A percentile compares a stretch with the other conserved stretches of the same genome.
phyloP scores from a whole-genome alignment of 30 jellyfish, hydroid and myxozoan genomes.

The Catostylus mosaicus region DNA sequence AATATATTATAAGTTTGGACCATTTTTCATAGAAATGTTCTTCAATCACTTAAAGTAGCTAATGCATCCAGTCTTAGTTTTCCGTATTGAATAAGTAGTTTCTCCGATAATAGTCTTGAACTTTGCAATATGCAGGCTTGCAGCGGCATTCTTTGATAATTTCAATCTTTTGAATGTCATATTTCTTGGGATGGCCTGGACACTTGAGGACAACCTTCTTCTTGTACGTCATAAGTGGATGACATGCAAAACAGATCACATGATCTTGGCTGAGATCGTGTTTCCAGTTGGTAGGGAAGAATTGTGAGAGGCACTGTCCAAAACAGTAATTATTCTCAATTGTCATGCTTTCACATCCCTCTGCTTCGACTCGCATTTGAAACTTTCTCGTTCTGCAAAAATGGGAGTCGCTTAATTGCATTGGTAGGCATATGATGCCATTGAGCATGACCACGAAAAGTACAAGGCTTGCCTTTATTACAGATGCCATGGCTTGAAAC shows the following conservation, averaged over 20 bases:
- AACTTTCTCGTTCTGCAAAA: conserved; percentile 53
- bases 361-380: conserved; percentile 43
- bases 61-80: too few species aligned
- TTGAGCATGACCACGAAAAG: background rate
- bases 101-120: conserved; percentile 6
- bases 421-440: background rate
- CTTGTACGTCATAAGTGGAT: conserved; percentile 23
- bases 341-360: conserved; percentile 39
- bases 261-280: background rate
- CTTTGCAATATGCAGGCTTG: conserved; percentile 38
- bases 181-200: conserved; percentile 19
- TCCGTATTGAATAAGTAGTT: too few species aligned
- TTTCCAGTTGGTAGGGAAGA: conserved; percentile 51
- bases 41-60: too few species aligned
- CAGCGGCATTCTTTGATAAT: conserved; percentile 45
- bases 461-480: background rate
- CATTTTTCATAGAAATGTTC: too few species aligned
- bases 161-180: conserved; percentile 4
- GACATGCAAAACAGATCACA: conserved; percentile 49
- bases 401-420: conserved; percentile 13
- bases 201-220: conserved; percentile 46
- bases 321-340: conserved; percentile 55
- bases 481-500: conserved; percentile 7
- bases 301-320: conserved; percentile 67
- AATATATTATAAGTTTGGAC: too few species aligned